phyloP scores from a whole-genome alignment of 2,113 vertebrate species.

The Erythrolamprus reginae region DNA sequence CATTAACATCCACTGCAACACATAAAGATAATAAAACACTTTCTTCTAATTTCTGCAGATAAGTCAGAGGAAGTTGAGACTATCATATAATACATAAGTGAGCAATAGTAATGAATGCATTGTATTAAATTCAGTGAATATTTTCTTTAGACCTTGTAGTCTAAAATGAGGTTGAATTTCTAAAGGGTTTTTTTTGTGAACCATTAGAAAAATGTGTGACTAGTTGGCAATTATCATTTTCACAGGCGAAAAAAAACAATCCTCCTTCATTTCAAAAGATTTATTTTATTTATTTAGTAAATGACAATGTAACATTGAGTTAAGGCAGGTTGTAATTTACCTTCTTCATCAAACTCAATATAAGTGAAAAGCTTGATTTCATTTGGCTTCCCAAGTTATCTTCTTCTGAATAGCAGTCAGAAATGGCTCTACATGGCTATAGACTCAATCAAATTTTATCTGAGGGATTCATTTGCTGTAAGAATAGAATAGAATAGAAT shows the following conservation, averaged over 20 bases:
- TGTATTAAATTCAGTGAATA: slow-evolving; percentile 4
- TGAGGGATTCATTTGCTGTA: not conserved
- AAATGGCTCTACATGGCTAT: not conserved
- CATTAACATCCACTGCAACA: slow-evolving; percentile 14
- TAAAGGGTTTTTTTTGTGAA: not conserved
- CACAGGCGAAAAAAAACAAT: not conserved
- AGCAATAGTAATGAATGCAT: slow-evolving; percentile 7
- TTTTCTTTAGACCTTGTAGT: not conserved
- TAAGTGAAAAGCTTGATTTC: not conserved
- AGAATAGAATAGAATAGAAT: too few species aligned
- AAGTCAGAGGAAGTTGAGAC: rapidly evolving
- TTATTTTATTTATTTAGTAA: not conserved
- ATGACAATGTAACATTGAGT: not conserved
- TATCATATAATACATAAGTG: not conserved
- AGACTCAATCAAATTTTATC: not conserved
- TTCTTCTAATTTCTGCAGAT: slow-evolving; percentile 4
- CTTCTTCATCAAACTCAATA: not conserved
- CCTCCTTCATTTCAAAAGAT: not conserved
- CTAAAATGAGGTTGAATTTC: not conserved
- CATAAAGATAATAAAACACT: slow-evolving; percentile 8
- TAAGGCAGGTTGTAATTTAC: not conserved
- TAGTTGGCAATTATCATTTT: not conserved
- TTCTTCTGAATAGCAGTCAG: not conserved
- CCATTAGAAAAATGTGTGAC: not conserved
- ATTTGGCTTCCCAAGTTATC: not conserved